Base-by-base conservation (phyloP, 2,113 vertebrate genomes). In the Poeciliopsis turrubarensis region DNA sequence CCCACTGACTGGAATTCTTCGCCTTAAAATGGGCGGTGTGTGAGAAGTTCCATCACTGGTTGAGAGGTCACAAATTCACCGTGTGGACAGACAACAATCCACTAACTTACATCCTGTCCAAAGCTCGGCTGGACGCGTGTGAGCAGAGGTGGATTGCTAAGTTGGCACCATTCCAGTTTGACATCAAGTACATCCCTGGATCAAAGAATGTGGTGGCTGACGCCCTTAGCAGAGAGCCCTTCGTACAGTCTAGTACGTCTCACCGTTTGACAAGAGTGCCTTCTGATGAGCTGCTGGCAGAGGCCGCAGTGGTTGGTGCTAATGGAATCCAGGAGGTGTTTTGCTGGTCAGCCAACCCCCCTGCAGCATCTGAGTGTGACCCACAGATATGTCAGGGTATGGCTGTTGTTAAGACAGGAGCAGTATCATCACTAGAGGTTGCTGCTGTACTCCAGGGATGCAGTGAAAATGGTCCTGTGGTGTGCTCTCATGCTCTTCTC, bases 141-240 rank as follows among this genome's bases (percentile, higher is more conserved):
- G 44, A 47, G 13, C 44, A 47, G 17, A 15, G 44, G 44, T 47
- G 44, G 44, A 47, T 47, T 3, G 44, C 44, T 47, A 47, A 19
- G 13, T 39, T 68, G 37, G 39, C 65, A 2, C 65, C 37, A 27
- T 68, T 44, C 4, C 37, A 44, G 5, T 47, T 68, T 4, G 37
- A 68, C 39, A 68, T 68, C 39, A 44, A 47, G 6, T 68, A 26
- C 39, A 68, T 68, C 13, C 37, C 65, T 8, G 39, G 65, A 44
- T 1, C 37, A 1, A 68, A 68, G 25, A 68, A 68, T 30, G 66
- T 51, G 15, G 39, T 68, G 3, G 41, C 66, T 30, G 66, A 68
- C 11, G 26, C 66, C 1, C 41, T 68, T 3, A 51, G 66, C 34
- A 29, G 66, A 4, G 15, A 51, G n/a, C 66, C 66, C 14, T 68